These are phyloP conservation scores for Trematocara zebra DNA, from an alignment of 2,113 vertebrate species.

Conservation along the genomic window DNA sequence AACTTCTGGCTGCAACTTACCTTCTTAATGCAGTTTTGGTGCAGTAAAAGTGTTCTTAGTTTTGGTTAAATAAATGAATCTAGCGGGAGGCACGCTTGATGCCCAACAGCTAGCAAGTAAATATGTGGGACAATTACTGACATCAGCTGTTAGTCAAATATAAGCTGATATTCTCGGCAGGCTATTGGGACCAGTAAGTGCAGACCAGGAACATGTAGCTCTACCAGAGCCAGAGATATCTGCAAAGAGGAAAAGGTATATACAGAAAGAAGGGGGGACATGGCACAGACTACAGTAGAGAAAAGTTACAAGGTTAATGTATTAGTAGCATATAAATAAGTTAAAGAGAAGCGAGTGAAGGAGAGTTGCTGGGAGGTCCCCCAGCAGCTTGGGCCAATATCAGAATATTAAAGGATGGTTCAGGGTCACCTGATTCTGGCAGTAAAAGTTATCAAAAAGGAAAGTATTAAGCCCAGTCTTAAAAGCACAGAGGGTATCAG, in stretches of 20 bases:
- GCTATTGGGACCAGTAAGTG: neutral
- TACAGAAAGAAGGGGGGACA: neutral
- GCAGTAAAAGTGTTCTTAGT: neutral
- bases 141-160: neutral
- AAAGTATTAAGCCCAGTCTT: neutral
- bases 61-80: neutral
- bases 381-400: neutral
- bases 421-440: neutral
- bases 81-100: neutral
- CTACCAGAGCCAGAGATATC: neutral
- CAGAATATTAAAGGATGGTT: neutral
- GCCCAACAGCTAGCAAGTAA: neutral
- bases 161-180: neutral
- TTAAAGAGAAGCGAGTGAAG: neutral
- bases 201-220: neutral
- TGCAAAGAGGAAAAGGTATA: neutral
- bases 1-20: neutral
- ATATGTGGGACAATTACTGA: neutral
- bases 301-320: neutral
- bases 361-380: neutral
- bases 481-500: neutral
- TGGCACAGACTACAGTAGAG: neutral
- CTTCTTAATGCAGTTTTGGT: neutral
- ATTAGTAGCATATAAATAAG: neutral
- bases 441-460: neutral